A percentile compares a stretch with the other conserved stretches of the same genome.
These are phyloP conservation scores for Mechanitis messenoides DNA, from an alignment of 2,888 invertebrate species.

Conservation along the genomic window DNA sequence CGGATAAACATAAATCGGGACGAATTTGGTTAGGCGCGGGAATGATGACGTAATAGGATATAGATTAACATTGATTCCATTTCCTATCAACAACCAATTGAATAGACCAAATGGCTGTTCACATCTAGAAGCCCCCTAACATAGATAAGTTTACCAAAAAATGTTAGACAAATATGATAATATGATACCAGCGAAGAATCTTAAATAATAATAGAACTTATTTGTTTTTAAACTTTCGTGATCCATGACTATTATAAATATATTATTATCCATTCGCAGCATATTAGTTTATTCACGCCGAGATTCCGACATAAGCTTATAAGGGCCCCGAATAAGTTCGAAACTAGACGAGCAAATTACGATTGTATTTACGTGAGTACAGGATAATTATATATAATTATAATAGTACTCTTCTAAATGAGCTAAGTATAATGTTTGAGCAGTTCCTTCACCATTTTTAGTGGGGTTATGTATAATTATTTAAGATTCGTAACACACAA, in stretches of 20 bases:
- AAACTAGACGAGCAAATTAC: too few relatives aligned
- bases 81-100: neutral
- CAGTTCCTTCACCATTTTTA: too few relatives aligned
- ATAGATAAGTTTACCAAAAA: neutral
- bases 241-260: too few relatives aligned
- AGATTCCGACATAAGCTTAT: too few relatives aligned
- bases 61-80: neutral
- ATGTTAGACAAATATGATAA: slow-evolving; percentile 14
- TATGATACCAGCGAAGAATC: neutral
- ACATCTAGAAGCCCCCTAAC: slow-evolving; percentile 1
- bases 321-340: too few relatives aligned
- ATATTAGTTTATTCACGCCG: too few relatives aligned
- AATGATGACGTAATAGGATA: neutral
- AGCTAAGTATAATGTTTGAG: neutral
- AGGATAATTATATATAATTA: neutral
- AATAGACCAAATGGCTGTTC: neutral
- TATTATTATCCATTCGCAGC: too few relatives aligned
- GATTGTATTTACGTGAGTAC: too few relatives aligned
- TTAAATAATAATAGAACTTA: neutral
- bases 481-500: slow-evolving; percentile 3
- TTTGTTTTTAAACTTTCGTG: too few relatives aligned
- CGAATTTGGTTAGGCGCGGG: neutral
- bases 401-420: neutral
- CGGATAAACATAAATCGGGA: slow-evolving; percentile 5
- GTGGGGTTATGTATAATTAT: neutral